Percentiles rank a stretch among this genome's conserved stretches.
Conservation (phyloP, 2,797 vertebrate genomes). For the Eptatretus atami region DNA sequence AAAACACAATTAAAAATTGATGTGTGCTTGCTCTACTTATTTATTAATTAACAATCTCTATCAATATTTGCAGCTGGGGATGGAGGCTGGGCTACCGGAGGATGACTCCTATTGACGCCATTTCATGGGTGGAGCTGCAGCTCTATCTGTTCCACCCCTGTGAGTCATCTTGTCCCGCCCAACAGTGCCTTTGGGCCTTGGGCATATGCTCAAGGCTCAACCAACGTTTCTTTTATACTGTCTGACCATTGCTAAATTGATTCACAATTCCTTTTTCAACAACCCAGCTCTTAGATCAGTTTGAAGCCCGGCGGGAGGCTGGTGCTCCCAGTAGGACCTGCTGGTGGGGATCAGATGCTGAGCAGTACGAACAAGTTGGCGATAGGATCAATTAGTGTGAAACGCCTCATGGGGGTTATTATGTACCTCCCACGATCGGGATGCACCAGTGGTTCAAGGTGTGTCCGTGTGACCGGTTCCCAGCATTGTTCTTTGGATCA, state of each 20-base stretch:
- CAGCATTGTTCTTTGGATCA: no score
- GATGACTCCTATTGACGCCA: constrained; percentile 48
- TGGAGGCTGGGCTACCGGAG: constrained; percentile 32
- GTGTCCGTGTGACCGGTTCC: no score
- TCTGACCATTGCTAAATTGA: no score
- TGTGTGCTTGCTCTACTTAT: no score
- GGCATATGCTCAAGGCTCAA: no score
- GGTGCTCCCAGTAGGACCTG: constrained; percentile 40
- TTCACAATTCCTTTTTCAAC: neutral
- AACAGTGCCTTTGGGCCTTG: no score
- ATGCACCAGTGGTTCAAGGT: constrained; percentile 34
- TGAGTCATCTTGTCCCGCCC: constrained; percentile 12
- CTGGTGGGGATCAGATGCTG: constrained; percentile 40
- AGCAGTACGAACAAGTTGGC: constrained; percentile 47
- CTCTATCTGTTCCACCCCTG: constrained; percentile 31
- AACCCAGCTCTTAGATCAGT: constrained; percentile 34
- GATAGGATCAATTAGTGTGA: constrained; percentile 36
- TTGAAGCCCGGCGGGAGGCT: constrained; percentile 48
- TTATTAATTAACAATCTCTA: no score
- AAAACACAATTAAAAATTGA: no score
- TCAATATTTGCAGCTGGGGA: constrained; percentile 25
- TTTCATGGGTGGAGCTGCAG: constrained; percentile 59
- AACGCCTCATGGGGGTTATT: constrained; percentile 47
- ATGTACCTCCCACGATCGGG: constrained; percentile 53
- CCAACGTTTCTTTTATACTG: no score